phyloP scores from a whole-genome alignment of 2,888 invertebrate species.

The Cartodere bifasciata region DNA sequence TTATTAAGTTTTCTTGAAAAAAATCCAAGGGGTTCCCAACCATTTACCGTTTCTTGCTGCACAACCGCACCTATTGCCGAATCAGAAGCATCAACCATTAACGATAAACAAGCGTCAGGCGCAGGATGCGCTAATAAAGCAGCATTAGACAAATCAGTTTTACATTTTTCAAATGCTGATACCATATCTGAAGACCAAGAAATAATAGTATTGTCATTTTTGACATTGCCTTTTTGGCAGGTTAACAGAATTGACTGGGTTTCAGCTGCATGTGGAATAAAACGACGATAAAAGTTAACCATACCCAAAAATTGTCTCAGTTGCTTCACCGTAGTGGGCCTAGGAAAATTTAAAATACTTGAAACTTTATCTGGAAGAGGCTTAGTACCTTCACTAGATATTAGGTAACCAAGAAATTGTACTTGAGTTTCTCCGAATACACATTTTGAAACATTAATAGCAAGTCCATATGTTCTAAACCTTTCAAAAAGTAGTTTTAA shows the following conservation, averaged over 20 bases:
- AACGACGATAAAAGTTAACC: conserved; percentile 15
- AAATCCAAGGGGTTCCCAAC: no score
- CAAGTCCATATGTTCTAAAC: conserved; percentile 16
- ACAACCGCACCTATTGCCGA: no score
- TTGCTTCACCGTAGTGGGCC: conserved; percentile 8
- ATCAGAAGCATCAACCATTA: no score
- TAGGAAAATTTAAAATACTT: conserved; percentile 19
- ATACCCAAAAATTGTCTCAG: conserved; percentile 13
- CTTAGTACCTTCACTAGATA: conserved; percentile 18
- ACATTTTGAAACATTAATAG: conserved; percentile 22
- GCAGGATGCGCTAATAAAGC: no score
- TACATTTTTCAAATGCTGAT: no score
- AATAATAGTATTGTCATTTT: no score
- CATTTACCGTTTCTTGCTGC: no score
- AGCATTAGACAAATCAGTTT: no score
- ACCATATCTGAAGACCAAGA: no score
- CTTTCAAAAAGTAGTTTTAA: conserved; percentile 12
- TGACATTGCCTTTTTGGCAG: no score
- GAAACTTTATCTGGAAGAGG: conserved; percentile 25
- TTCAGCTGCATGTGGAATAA: conserved; percentile 12
- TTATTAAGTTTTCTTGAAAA: no score
- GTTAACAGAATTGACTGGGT: conserved; percentile 12
- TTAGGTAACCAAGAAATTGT: conserved; percentile 18
- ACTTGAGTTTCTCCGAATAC: conserved; percentile 17
- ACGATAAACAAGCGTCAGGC: no score